A percentile compares a stretch with the other conserved stretches of the same genome.
Conservation (phyloP, 2,797 vertebrate species). For the Manis crassicaudata region DNA sequence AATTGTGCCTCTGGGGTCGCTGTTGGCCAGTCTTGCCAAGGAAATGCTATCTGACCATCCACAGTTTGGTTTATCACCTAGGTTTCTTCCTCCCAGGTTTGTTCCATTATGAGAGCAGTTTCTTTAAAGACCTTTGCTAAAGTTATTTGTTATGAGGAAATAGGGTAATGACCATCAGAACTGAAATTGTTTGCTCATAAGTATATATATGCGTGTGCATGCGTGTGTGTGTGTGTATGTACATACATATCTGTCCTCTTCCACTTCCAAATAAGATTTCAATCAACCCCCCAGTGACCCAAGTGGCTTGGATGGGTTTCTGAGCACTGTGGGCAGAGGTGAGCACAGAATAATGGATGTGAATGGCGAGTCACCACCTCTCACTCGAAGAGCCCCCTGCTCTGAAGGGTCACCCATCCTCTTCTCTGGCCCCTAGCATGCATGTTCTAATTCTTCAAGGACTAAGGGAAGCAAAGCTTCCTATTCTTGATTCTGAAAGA, state of each 20-base stretch:
- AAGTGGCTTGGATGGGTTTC: not conserved
- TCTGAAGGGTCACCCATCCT: not conserved
- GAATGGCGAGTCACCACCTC: not conserved
- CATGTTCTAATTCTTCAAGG: too few species aligned
- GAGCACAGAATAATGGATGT: too few species aligned
- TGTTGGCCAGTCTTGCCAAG: constrained; percentile 31
- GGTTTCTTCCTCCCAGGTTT: constrained; percentile 7
- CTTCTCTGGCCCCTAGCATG: fast-evolving
- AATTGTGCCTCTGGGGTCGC: constrained; percentile 35
- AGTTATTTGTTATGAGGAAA: constrained; percentile 35
- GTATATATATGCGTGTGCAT: not conserved
- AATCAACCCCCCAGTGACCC: not conserved
- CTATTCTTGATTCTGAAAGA: not conserved
- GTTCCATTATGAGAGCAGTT: constrained; percentile 32
- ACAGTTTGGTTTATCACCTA: not conserved
- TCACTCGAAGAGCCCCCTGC: not conserved
- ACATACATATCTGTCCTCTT: not conserved
- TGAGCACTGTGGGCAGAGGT: not conserved
- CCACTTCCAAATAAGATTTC: not conserved
- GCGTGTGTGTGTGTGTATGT: not conserved
- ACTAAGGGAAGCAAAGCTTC: too few species aligned
- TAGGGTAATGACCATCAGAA: not conserved
- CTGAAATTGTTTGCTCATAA: not conserved
- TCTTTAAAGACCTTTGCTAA: constrained; percentile 64
- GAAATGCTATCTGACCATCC: not conserved